phyloP scores from a whole-genome alignment of 1,140 invertebrate species.

The Magallana ariakensis region DNA sequence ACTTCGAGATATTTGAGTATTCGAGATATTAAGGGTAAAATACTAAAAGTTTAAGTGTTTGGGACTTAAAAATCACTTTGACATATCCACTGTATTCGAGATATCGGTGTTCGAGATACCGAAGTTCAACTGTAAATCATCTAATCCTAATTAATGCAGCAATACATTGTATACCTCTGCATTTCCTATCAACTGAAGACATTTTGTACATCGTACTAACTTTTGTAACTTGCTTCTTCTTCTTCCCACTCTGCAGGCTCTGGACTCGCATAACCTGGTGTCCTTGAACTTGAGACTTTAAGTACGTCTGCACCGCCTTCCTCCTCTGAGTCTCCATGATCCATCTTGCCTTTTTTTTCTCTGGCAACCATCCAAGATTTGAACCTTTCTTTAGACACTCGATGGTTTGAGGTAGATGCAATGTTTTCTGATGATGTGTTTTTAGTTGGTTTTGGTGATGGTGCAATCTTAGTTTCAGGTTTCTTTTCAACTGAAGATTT shows the following conservation, averaged over 20 bases:
- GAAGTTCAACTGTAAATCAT: too few species aligned
- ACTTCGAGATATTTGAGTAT: too few species aligned
- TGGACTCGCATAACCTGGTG: constrained; percentile 55
- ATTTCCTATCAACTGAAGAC: too few species aligned
- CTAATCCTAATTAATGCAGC: too few species aligned
- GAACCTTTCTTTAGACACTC: constrained; percentile 47
- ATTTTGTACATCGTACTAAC: neutral
- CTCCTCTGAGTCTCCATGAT: neutral
- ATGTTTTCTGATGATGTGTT: neutral
- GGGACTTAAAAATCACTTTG: too few species aligned
- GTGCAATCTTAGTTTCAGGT: neutral
- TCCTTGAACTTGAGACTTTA: constrained; percentile 52
- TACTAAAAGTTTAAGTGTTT: too few species aligned
- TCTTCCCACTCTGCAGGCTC: constrained; percentile 48
- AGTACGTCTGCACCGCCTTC: constrained; percentile 45
- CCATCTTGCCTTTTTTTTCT: constrained; percentile 5
- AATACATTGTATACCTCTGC: too few species aligned
- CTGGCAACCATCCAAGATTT: constrained; percentile 52
- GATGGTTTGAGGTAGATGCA: neutral
- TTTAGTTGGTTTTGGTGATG: neutral
- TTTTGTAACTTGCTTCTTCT: neutral
- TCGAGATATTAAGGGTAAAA: too few species aligned
- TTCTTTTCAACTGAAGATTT: neutral
- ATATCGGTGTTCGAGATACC: too few species aligned
- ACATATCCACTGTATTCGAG: too few species aligned